Percentiles rank a stretch among this genome's conserved stretches.
Evolutionary conservation across 2,888 invertebrate species (phyloP).

Genomic region (Lottia gigantea): DNA sequence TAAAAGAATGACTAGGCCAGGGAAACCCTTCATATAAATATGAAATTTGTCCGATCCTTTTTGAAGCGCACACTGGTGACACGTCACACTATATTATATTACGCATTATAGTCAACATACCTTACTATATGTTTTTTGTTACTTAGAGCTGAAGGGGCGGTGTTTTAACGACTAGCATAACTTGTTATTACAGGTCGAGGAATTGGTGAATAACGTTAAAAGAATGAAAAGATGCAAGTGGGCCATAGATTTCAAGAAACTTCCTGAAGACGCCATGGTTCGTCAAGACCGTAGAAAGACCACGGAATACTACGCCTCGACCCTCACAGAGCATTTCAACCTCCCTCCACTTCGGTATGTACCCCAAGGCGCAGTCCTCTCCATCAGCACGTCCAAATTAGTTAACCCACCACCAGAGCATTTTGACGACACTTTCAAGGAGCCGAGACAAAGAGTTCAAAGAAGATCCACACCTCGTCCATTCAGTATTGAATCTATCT

Average conservation of each 20-base stretch:
- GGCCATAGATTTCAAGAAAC: neutral
- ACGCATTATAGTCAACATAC: too few relatives aligned
- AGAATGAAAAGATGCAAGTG: neutral
- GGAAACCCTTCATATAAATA: too few relatives aligned
- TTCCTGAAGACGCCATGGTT: neutral
- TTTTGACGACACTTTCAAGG: neutral
- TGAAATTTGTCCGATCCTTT: too few relatives aligned
- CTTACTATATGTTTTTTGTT: too few relatives aligned
- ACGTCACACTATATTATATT: too few relatives aligned
- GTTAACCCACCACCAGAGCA: neutral
- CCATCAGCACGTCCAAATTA: too few relatives aligned
- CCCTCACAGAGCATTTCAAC: neutral
- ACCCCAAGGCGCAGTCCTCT: neutral
- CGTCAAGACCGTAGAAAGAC: neutral
- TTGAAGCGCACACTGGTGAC: too few relatives aligned
- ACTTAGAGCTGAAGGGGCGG: too few relatives aligned
- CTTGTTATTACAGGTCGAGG: neutral
- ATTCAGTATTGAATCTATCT: neutral
- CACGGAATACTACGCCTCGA: neutral
- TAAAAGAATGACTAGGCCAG: too few relatives aligned
- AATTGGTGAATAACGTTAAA: neutral
- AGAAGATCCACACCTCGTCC: neutral
- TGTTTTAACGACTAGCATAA: too few relatives aligned
- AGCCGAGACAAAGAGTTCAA: neutral
- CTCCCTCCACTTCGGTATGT: neutral